Base-by-base conservation (phyloP, 1,140 invertebrate species). In the Listronotus bonariensis region DNA sequence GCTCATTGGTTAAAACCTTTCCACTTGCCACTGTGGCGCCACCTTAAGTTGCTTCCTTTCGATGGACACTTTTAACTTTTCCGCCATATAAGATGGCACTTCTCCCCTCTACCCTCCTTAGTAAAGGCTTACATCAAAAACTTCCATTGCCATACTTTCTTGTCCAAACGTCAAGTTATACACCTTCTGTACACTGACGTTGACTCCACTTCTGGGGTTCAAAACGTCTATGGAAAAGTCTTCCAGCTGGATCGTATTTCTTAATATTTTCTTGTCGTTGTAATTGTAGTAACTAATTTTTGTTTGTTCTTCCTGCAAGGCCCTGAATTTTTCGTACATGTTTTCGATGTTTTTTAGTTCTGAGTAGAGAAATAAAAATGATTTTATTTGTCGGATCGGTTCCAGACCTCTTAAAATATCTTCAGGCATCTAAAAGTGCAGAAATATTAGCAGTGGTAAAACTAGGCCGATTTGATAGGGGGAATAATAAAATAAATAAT, bases 121-220 rank as follows among this genome's bases (percentile, higher is more conserved):
- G 18, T n/a, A 34, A 8, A 52, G 58, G 75, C 77, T 76, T 86
- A 89, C 88, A 85, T 86, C 73, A 68, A 86, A 76, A 18, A 82
- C 81, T 10, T 81, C 80, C 43, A 84, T 77, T 76, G 86, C 89
- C 55, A 89, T 75, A 64, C 85, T 66, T 42, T 66, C 80, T 26
- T 87, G 83, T 38, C 84, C 80, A 20, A 82, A 76, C 45, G 87
- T 79, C 15, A 84, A 65, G 12, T 83, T 79, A 59, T 84, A 70
- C 11, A 88, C 77, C 40, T 80, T 80, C n/a, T 79, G 74, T 11
- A 86, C 73, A 0, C 82, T 78, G 18, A 73, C 70, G 11, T 81
- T 72, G 14, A 87, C 80, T 0, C 84, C 82, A 3, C 73, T 75
- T 43, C 81, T 59, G 0, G 45, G 18, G 15, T 66, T 46, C 18